Evolutionary conservation across 2,113 vertebrate species (phyloP).

Genomic region (Elephantulus edwardii): DNA sequence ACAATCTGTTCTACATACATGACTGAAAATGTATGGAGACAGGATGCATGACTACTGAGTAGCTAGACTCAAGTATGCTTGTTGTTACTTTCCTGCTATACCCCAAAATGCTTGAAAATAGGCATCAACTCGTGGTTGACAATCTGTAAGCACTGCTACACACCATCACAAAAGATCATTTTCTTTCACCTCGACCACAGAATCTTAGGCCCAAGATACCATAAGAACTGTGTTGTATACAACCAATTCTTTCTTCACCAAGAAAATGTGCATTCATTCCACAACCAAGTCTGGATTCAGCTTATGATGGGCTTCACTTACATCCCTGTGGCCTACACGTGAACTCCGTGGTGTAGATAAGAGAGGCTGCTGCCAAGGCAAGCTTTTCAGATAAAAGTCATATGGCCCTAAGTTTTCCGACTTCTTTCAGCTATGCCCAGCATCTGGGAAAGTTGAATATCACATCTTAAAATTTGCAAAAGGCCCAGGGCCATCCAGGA

Average conservation of each 20-base stretch:
- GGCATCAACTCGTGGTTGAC: not conserved
- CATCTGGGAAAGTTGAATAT: not conserved
- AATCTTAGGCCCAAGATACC: not conserved
- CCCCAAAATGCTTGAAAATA: not conserved
- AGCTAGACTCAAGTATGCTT: not conserved
- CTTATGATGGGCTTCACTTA: not conserved
- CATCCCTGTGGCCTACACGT: not conserved
- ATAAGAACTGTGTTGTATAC: not conserved
- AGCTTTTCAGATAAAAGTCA: not conserved
- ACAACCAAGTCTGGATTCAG: not conserved
- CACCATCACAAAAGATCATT: not conserved
- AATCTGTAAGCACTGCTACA: not conserved
- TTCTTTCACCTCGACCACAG: not conserved
- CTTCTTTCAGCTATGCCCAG: slow-evolving; percentile 11
- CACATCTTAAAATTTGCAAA: slow-evolving; percentile 4
- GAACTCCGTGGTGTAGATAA: not conserved
- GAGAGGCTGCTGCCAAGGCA: not conserved
- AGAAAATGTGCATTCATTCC: not conserved
- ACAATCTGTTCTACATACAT: no score
- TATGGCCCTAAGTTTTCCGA: not conserved
- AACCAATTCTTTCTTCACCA: not conserved
- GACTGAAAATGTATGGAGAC: no score
- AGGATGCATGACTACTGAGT: not conserved
- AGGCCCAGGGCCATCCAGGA: not conserved
- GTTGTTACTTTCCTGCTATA: not conserved